Base-by-base conservation (phyloP, 1,140 invertebrate genomes). In the Coptotermes formosanus region DNA sequence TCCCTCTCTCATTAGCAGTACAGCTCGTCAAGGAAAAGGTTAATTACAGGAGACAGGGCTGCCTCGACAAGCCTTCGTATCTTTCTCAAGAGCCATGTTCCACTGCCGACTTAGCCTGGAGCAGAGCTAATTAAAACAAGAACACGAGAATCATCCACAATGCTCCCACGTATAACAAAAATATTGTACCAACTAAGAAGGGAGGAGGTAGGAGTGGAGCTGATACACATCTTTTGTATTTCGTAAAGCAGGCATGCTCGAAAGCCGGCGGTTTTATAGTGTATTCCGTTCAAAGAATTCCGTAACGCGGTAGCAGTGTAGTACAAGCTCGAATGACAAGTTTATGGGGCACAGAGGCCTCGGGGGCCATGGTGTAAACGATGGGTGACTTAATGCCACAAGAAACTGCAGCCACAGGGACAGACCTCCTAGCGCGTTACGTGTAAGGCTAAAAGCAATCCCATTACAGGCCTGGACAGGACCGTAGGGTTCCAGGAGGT, bases 141-240 rank as follows among this genome's bases (percentile, higher is more conserved):
- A 75, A 75, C 64, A 75, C 30, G 64, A n/a, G n/a, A 8, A 30
- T 30, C 64, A 75, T 75, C 64, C 64, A 75, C 64, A 75, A 75
- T 75, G 52, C 52, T 55, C 52, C 52, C 21, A 4, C 16, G 19
- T 55, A 75, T 30, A 30, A 75, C 64, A 30, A 75, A 75, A 75
- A 75, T 75, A 75, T 75, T 75, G n/a, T 75, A 75, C n/a, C 64
- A 75, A 75, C 64, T 6, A 30, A 30, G 64, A 75, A 75, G 64
- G 14, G n/a, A 19, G 14, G 25, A 21, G 7, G 7, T 3, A 30
- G 64, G 64, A n/a, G 64, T 75, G 9, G 64, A 30, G 64, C 16
- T 75, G 14, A 25, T 25, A 75, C 2, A 75, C n/a, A 75, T 75
- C 59, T 64, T 64, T 25, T 55, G 52, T 16, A 75, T n/a, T 25